Evolutionary conservation across 2,888 invertebrate species (phyloP).

Genomic region (Chloroclystis v-ata): DNA sequence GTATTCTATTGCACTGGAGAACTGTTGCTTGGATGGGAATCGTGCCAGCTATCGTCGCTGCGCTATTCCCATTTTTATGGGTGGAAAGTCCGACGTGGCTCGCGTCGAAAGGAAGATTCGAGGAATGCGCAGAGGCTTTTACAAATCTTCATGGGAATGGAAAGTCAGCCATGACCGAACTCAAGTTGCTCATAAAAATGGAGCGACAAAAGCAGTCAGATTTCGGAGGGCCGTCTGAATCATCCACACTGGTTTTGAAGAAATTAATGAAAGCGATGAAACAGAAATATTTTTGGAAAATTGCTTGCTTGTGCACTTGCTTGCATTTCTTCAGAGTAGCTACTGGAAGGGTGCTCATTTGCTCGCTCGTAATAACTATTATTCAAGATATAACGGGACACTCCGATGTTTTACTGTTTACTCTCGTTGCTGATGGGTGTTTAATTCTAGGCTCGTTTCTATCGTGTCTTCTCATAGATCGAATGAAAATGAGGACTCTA

Average conservation of each 20-base stretch:
- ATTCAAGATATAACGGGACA: conserved; percentile 27
- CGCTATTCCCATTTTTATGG: conserved; percentile 30
- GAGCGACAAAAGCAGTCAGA: conserved; percentile 14
- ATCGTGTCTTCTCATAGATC: conserved; percentile 25
- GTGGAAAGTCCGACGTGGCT: conserved; percentile 36
- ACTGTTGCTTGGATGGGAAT: conserved; percentile 28
- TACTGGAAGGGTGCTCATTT: conserved; percentile 23
- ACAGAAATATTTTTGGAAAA: conserved; percentile 28
- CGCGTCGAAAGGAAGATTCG: conserved; percentile 32
- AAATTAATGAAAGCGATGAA: conserved; percentile 15
- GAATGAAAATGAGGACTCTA: conserved; percentile 25
- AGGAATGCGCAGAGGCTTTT: conserved; percentile 30
- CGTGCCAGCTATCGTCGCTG: conserved; percentile 23
- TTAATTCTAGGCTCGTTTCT: conserved; percentile 25
- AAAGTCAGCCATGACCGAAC: conserved; percentile 17
- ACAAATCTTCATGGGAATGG: conserved; percentile 21
- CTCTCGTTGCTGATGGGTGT: conserved; percentile 24
- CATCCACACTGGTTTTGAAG: conserved; percentile 14
- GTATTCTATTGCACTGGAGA: conserved; percentile 32
- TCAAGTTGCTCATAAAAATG: conserved; percentile 24
- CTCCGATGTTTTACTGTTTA: conserved; percentile 27
- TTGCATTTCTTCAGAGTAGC: conserved; percentile 26
- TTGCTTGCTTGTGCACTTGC: conserved; percentile 15
- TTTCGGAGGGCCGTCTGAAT: conserved; percentile 1
- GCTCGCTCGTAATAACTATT: conserved; percentile 26